Percentiles rank a stretch among this genome's conserved stretches.
Evolutionary conservation across 2,797 vertebrate species (phyloP).

Genomic region (Pangasius krempfi): DNA sequence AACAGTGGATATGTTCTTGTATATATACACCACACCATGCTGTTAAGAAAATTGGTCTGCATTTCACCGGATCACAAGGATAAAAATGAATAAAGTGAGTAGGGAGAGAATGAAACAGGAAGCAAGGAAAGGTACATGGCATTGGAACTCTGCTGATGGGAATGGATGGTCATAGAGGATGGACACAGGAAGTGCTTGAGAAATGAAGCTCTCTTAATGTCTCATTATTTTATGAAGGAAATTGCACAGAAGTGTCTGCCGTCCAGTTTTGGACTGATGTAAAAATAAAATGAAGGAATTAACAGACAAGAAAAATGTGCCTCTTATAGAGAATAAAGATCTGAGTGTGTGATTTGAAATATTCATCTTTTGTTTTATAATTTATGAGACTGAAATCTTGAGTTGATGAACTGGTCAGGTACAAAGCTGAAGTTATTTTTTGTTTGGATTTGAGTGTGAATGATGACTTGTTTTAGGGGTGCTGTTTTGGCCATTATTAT

Average conservation of each 20-base stretch:
- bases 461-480: not conserved
- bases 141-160: not conserved
- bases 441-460: not conserved
- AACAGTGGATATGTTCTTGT: not conserved
- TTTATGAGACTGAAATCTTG: not conserved
- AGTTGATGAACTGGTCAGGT: not conserved
- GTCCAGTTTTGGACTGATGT: not conserved
- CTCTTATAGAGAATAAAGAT: not conserved
- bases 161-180: not conserved
- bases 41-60: not conserved
- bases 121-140: not conserved
- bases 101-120: not conserved
- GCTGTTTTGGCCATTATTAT: not conserved
- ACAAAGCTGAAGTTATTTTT: not conserved
- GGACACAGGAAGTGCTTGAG: not conserved
- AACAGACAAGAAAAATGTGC: not conserved
- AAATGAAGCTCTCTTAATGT: not conserved
- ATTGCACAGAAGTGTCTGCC: not conserved
- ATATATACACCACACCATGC: not conserved
- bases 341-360: not conserved
- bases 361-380: not conserved
- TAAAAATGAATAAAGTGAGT: not conserved
- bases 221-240: not conserved
- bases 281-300: not conserved
- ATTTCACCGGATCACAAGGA: not conserved